Conservation (phyloP, 2,888 invertebrate genomes). For the Platerodrilus igneus region DNA sequence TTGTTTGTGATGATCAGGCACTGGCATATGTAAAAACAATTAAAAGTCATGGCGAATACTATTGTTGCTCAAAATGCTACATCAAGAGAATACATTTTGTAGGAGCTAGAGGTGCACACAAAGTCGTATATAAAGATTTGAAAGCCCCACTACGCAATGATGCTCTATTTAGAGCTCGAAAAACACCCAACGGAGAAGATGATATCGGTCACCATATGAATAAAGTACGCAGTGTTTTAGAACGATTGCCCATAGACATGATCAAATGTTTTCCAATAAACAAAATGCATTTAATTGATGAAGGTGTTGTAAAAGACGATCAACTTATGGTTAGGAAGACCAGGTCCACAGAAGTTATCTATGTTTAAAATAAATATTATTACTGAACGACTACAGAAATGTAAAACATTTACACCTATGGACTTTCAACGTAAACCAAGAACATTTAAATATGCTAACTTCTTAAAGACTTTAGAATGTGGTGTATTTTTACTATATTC, state of each 20-base stretch:
- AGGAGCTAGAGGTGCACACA: neutral
- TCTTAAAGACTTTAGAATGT: conserved; percentile 11
- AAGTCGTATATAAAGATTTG: conserved; percentile 12
- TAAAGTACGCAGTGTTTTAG: conserved; percentile 12
- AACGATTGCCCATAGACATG: conserved; percentile 13
- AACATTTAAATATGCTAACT: conserved; percentile 9
- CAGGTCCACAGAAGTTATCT: conserved; percentile 11
- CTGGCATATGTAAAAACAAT: conserved; percentile 13
- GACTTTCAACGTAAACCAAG: conserved; percentile 13
- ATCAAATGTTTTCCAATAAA: conserved; percentile 19
- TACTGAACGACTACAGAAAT: conserved; percentile 9
- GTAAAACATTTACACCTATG: conserved; percentile 4
- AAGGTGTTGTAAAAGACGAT: conserved; percentile 13
- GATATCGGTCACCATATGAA: conserved; percentile 18
- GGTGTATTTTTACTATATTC: conserved; percentile 11
- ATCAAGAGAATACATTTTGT: neutral
- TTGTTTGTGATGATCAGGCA: conserved; percentile 16
- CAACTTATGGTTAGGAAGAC: conserved; percentile 13
- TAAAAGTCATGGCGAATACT: conserved; percentile 13
- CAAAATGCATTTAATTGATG: conserved; percentile 17
- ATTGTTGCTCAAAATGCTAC: conserved; percentile 8
- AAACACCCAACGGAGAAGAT: conserved; percentile 8
- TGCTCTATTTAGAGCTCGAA: conserved; percentile 12
- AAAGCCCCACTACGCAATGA: conserved; percentile 12
- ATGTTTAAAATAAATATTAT: conserved; percentile 5